Evolutionary conservation across 2,797 vertebrate genomes (phyloP).

Genomic region (Rhincodon typus): DNA sequence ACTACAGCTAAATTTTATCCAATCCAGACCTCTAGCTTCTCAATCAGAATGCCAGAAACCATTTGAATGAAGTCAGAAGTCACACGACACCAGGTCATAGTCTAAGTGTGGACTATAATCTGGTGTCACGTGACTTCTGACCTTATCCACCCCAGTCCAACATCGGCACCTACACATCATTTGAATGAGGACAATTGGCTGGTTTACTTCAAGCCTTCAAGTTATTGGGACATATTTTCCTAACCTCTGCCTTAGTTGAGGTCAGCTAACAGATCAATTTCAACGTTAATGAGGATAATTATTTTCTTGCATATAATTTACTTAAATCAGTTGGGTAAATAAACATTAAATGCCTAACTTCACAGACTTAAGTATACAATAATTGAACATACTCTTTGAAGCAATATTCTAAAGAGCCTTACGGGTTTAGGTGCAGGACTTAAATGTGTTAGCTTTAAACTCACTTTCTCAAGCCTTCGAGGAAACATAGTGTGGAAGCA

Average conservation of each 20-base stretch:
- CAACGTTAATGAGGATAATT: not conserved
- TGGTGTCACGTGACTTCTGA: too few relatives aligned
- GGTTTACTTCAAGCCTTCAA: too few relatives aligned
- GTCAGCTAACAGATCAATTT: not conserved
- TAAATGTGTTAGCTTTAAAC: not conserved
- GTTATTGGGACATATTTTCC: too few relatives aligned
- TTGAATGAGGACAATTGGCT: not conserved
- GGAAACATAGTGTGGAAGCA: not conserved
- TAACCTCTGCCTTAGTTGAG: not conserved
- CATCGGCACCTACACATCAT: not conserved
- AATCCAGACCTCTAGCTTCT: not conserved
- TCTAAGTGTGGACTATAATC: too few relatives aligned
- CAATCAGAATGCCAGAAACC: not conserved
- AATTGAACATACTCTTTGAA: not conserved
- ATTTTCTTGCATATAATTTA: not conserved
- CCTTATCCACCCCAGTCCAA: too few relatives aligned
- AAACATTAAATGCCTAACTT: not conserved
- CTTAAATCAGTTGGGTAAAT: not conserved
- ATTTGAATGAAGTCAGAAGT: not conserved
- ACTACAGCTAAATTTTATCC: not conserved
- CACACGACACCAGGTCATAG: not conserved
- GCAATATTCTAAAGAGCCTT: not conserved
- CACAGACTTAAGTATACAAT: not conserved
- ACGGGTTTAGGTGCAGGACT: not conserved
- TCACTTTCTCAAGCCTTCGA: not conserved